These are phyloP conservation scores for Boulengeromyrus knoepffleri DNA, from an alignment of 2,113 vertebrate genomes.

Conservation along the genomic window DNA sequence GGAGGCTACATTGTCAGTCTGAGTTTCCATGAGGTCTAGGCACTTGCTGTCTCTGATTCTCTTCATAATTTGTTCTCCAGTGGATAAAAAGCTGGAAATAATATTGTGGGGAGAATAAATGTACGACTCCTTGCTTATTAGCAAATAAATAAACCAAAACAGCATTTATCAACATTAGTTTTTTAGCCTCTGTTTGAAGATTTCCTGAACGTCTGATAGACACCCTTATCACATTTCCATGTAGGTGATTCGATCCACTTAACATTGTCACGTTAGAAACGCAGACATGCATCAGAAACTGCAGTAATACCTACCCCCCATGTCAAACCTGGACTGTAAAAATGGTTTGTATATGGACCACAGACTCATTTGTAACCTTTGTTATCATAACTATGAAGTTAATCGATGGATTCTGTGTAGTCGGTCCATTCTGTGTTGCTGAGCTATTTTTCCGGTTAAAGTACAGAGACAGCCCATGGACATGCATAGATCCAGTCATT, in stretches of 20 bases:
- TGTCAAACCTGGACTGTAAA: not conserved
- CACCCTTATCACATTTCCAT: not conserved
- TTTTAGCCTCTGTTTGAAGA: not conserved
- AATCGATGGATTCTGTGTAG: not conserved
- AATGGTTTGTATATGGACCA: not conserved
- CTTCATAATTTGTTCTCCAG: not conserved
- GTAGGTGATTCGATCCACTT: not conserved
- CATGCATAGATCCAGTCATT: not conserved
- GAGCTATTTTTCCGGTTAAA: not conserved
- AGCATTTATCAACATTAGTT: not conserved
- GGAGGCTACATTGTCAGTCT: not conserved
- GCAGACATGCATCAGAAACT: not conserved
- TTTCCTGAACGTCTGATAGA: not conserved
- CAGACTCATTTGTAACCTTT: not conserved
- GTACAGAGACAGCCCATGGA: not conserved
- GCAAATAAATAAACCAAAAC: not conserved
- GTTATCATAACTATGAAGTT: not conserved
- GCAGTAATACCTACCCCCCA: not conserved
- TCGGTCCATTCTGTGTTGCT: not conserved
- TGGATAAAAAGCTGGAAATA: constrained; percentile 3
- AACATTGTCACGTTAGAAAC: not conserved
- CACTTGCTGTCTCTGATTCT: not conserved
- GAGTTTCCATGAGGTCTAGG: not conserved
- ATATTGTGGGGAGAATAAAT: not conserved
- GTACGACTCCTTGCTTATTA: not conserved